These are phyloP conservation scores for Leptopterna dolabrata DNA, from an alignment of 2,888 invertebrate genomes.

Conservation along the genomic window DNA sequence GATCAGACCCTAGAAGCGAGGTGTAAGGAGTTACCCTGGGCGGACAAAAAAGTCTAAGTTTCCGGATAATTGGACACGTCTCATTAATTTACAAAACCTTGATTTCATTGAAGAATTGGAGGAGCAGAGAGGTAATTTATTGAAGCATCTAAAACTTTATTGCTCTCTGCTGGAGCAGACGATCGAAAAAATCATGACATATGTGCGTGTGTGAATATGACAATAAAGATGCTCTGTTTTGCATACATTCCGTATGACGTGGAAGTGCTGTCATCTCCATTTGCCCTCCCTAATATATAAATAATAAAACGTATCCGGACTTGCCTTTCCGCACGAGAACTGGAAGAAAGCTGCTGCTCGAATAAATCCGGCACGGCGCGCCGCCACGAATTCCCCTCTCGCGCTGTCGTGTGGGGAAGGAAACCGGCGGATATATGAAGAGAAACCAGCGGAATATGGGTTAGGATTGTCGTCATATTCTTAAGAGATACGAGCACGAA, in stretches of 20 bases:
- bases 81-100: too few relatives aligned
- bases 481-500: neutral
- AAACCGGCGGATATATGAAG: neutral
- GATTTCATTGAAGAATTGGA: too few relatives aligned
- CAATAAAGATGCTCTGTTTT: too few relatives aligned
- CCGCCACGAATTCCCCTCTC: neutral
- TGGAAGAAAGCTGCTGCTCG: neutral
- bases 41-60: too few relatives aligned
- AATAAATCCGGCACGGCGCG: neutral
- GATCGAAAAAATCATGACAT: too few relatives aligned
- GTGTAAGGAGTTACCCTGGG: too few relatives aligned
- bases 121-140: too few relatives aligned
- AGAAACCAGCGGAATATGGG: slow-evolving; percentile 5
- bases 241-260: neutral
- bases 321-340: neutral
- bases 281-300: neutral
- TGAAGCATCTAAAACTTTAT: too few relatives aligned
- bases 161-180: too few relatives aligned
- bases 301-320: neutral
- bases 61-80: too few relatives aligned
- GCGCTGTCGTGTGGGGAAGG: neutral
- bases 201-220: too few relatives aligned
- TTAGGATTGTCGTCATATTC: slow-evolving; percentile 29
- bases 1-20: too few relatives aligned
- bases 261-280: neutral